Evolutionary conservation across 2,797 vertebrate species (phyloP), one percentile per base, ranked within the genome.

Genomic region (Rallus crepitans): DNA sequence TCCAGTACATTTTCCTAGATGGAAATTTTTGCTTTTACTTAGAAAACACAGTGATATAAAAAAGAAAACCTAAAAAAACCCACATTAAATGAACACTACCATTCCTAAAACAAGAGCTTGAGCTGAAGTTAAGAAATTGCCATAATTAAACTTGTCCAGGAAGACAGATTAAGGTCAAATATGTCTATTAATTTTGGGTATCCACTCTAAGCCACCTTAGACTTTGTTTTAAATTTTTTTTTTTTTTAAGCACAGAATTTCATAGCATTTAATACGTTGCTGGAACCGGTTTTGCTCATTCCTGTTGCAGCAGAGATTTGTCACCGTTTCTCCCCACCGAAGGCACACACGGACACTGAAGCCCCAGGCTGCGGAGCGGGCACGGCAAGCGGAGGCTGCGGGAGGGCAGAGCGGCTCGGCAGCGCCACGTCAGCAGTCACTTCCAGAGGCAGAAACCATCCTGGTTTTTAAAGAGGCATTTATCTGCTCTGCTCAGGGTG

Each of bases 131-230:
- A 79, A 92, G 90, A 77, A 96, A 96, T 93, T 77, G 93, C 93
- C 78, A 55, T 92, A 96, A 96, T 96, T 96, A 96, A 96, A 96
- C 94, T 94, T 96, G 95, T 95, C 93, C 81, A 92, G 73, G 64
- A 96, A 96, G 95, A 95, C 57, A 82, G 94, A 96, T 96, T 86
- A 96, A 95, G 95, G 94, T 95, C 96, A 96, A 94, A 96, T 69
- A 69, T 37, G 37, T 93, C 92, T 81, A 94, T 95, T 97, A 96
- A 95, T 95, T 96, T 94, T 81, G 79, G 89, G 76, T 57, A 92
- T 66, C 71, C 75, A 61, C 45, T 75, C 47, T 75, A 40, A 92
- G 50, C 6, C 72, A 96, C 93, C 91, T 94, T 57, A 27, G 23
- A 28, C 20, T 69, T 6, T 12, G 52, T 53, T 33, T 24, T 50